phyloP scores from a whole-genome alignment of 92 coral and sea anemone species.

The Heteractis magnifica region DNA sequence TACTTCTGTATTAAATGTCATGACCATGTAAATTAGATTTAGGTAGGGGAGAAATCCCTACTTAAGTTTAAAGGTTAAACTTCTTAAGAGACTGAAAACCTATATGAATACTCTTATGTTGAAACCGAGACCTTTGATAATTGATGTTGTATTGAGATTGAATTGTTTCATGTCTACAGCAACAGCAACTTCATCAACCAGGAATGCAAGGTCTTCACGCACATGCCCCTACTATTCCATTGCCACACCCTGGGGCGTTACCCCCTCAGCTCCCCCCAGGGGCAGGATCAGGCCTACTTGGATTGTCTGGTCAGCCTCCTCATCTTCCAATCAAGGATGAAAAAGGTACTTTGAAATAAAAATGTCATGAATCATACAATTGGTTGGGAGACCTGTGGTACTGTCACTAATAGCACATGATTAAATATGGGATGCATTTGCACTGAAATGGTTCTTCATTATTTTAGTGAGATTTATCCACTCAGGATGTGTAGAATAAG shows the following conservation, averaged over 20 bases:
- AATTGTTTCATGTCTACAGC: slow-evolving; percentile 51
- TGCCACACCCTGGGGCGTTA: slow-evolving; percentile 96
- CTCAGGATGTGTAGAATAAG: too few relatives aligned
- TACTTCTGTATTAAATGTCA: background rate
- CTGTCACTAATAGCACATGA: too few relatives aligned
- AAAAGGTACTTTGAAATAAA: slow-evolving; percentile 57
- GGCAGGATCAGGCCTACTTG: slow-evolving; percentile 77
- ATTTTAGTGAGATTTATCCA: too few relatives aligned
- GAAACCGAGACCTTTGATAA: background rate
- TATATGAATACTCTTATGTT: background rate
- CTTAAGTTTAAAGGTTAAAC: background rate
- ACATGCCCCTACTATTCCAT: slow-evolving; percentile 92
- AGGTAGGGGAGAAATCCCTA: background rate
- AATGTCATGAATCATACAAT: background rate
- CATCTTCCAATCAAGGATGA: slow-evolving; percentile 92
- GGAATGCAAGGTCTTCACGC: slow-evolving; percentile 97
- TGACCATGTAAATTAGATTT: slow-evolving; percentile 21
- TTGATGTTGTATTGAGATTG: background rate
- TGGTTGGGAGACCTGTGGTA: too few relatives aligned
- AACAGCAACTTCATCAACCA: slow-evolving; percentile 94
- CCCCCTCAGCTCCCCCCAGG: slow-evolving; percentile 99
- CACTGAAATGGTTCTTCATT: too few relatives aligned
- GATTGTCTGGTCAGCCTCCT: slow-evolving; percentile 81
- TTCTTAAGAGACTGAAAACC: background rate
- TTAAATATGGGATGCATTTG: too few relatives aligned